These are phyloP conservation scores for Zophobas atratus DNA, from an alignment of 1,140 invertebrate species.

Conservation along the genomic window DNA sequence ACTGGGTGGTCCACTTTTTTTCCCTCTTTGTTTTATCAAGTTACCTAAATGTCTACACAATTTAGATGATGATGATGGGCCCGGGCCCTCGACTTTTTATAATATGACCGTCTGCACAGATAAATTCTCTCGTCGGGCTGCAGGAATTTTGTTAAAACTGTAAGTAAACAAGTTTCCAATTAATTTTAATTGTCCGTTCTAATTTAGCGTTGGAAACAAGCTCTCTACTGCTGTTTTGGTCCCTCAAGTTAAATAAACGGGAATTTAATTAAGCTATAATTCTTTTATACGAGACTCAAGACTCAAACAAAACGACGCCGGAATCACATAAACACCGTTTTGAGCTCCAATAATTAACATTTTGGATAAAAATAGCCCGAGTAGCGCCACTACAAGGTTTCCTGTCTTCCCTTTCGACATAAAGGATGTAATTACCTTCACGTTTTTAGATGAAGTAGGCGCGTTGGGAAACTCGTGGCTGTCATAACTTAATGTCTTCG, in stretches of 20 bases:
- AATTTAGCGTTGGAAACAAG: slow-evolving; percentile 49
- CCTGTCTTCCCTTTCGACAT: too few species aligned
- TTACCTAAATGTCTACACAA: slow-evolving; percentile 38
- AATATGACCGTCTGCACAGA: not conserved
- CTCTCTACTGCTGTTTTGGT: slow-evolving; percentile 38
- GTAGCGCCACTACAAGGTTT: too few species aligned
- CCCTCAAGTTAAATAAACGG: slow-evolving; percentile 52
- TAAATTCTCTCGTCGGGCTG: too few species aligned
- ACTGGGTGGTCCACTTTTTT: slow-evolving; percentile 49
- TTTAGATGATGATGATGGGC: slow-evolving; percentile 24
- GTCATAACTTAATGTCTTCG: slow-evolving; percentile 26
- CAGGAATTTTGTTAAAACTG: slow-evolving; percentile 44
- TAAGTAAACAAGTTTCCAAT: slow-evolving; percentile 53
- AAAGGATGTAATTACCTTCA: not conserved
- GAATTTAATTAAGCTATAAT: slow-evolving; percentile 55
- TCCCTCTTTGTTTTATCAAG: slow-evolving; percentile 34
- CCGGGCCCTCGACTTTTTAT: not conserved
- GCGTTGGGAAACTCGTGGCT: slow-evolving; percentile 8
- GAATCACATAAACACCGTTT: slow-evolving; percentile 54
- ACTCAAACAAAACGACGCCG: slow-evolving; percentile 25
- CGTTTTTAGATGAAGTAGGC: not conserved
- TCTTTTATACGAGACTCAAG: slow-evolving; percentile 49
- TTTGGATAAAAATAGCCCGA: not conserved
- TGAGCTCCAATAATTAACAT: slow-evolving; percentile 14
- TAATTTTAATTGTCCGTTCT: slow-evolving; percentile 54